Percentiles rank a stretch among this genome's conserved stretches.
Evolutionary conservation across 2,888 invertebrate genomes (phyloP).

Genomic region (Drosophila niveifrons): DNA sequence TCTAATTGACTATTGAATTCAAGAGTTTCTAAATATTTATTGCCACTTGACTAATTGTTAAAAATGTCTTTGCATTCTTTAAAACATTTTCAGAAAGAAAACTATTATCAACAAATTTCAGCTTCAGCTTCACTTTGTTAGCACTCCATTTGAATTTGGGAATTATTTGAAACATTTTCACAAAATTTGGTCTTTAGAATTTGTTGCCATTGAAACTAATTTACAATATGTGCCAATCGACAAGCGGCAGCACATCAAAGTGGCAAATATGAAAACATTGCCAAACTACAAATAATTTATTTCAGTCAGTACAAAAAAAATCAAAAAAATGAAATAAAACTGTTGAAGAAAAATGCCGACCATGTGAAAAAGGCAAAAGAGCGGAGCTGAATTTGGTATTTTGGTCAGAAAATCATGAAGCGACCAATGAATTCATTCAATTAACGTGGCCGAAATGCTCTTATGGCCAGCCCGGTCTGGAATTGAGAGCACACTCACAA

Average conservation of each 20-base stretch:
- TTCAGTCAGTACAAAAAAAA: not conserved
- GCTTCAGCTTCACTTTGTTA: not conserved
- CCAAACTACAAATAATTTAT: constrained; percentile 26
- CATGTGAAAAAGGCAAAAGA: constrained; percentile 32
- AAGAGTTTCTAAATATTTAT: not conserved
- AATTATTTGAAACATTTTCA: constrained; percentile 12
- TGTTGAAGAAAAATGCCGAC: not conserved
- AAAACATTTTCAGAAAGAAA: not conserved
- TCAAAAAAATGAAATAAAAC: not conserved
- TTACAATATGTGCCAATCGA: constrained; percentile 44
- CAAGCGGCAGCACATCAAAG: constrained; percentile 53
- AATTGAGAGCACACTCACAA: constrained; percentile 43
- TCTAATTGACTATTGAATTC: not conserved
- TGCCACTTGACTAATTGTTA: not conserved
- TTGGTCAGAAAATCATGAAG: constrained; percentile 54
- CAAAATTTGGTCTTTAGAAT: constrained; percentile 1
- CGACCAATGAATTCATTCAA: constrained; percentile 68
- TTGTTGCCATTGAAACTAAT: constrained; percentile 20
- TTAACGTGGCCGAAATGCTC: constrained; percentile 57
- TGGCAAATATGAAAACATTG: constrained; percentile 36
- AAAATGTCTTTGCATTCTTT: not conserved
- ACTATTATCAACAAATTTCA: not conserved
- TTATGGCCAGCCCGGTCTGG: constrained; percentile 11
- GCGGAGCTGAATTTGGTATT: constrained; percentile 15
- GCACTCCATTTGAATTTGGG: not conserved